Percentiles rank a stretch among this genome's conserved stretches.
phyloP scores from a whole-genome alignment of 1,140 invertebrate genomes.

The Meloidogyne floridensis region DNA sequence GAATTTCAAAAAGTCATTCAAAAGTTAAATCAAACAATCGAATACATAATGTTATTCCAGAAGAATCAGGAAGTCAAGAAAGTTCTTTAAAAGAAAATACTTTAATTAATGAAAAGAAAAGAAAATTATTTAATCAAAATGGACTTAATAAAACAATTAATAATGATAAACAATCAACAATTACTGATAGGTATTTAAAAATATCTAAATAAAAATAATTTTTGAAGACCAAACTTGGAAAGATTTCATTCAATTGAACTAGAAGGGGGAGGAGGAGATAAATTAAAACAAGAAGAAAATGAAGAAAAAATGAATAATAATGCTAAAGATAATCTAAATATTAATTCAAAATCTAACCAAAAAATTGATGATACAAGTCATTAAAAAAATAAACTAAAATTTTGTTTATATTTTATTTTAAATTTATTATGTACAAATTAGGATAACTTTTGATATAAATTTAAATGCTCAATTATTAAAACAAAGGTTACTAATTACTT shows the following conservation, averaged over 20 bases:
- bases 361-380: too few relatives aligned
- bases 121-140: slow-evolving; percentile 4
- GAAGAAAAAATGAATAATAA: neutral
- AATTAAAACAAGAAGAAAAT: neutral
- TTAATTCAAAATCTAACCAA: too few relatives aligned
- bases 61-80: slow-evolving; percentile 23
- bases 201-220: neutral
- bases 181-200: neutral
- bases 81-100: slow-evolving; percentile 7
- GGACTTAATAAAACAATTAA: neutral
- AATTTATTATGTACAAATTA: neutral
- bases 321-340: neutral
- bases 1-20: neutral
- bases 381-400: too few relatives aligned
- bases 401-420: neutral
- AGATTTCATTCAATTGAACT: slow-evolving; percentile 25
- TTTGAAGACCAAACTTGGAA: slow-evolving; percentile 22
- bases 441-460: too few relatives aligned
- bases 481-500: too few relatives aligned
- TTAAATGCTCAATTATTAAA: too few relatives aligned
- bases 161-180: neutral
- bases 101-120: neutral
- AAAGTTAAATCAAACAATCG: neutral
- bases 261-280: neutral
- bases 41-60: slow-evolving; percentile 3